These are phyloP conservation scores for Grallaria varia DNA, from an alignment of 2,113 vertebrate genomes.

Conservation along the genomic window DNA sequence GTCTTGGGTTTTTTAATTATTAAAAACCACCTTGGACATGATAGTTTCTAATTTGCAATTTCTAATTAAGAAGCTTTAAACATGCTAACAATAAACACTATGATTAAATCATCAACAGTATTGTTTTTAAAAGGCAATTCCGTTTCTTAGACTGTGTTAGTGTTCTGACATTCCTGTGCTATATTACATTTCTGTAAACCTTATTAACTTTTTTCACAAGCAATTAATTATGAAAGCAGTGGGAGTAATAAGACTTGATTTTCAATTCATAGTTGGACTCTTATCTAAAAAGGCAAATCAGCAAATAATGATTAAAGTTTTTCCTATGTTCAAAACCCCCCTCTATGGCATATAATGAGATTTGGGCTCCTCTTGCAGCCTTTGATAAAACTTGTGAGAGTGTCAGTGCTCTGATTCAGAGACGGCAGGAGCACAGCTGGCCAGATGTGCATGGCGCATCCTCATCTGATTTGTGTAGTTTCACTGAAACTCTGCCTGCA, in stretches of 20 bases:
- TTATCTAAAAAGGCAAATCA: conserved; percentile 18
- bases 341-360: not conserved
- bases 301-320: not conserved
- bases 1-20: not conserved
- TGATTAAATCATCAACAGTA: not conserved
- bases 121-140: not conserved
- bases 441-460: too few species aligned
- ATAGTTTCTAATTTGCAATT: not conserved
- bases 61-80: not conserved
- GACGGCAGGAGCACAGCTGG: not conserved
- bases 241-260: conserved; percentile 10
- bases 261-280: not conserved
- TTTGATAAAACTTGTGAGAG: not conserved
- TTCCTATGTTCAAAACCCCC: not conserved
- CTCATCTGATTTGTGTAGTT: not conserved
- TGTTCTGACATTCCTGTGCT: not conserved
- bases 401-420: not conserved
- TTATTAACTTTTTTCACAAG: conserved; percentile 35
- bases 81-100: not conserved
- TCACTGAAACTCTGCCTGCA: not conserved
- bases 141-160: not conserved
- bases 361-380: not conserved
- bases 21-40: not conserved
- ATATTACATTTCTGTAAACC: not conserved
- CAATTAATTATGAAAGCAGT: conserved; percentile 35